A percentile compares a stretch with the other conserved stretches of the same genome.
Evolutionary conservation across 2,888 invertebrate genomes (phyloP).

Genomic region (Ferdinandea cuprea): DNA sequence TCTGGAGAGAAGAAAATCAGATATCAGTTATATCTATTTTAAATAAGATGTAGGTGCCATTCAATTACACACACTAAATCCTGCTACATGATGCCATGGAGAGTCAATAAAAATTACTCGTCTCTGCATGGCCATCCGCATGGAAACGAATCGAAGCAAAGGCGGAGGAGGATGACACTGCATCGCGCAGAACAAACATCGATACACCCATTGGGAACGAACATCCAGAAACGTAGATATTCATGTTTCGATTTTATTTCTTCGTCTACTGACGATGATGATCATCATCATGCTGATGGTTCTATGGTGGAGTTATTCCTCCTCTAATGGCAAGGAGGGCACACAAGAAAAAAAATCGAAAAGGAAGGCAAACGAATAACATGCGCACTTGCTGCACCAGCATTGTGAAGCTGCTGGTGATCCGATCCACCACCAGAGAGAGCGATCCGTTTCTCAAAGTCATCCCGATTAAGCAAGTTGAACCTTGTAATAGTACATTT

Average conservation of each 20-base stretch:
- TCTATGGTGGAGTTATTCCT: constrained; percentile 1
- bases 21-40: constrained; percentile 68
- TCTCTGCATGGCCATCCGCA: neutral
- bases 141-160: constrained; percentile 26
- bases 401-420: constrained; percentile 24
- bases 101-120: constrained; percentile 69
- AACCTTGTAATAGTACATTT: constrained; percentile 62
- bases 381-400: constrained; percentile 51
- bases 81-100: constrained; percentile 72
- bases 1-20: constrained; percentile 48
- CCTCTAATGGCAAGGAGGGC: constrained; percentile 6
- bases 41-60: constrained; percentile 74
- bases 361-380: constrained; percentile 30
- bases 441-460: constrained; percentile 62
- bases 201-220: constrained; percentile 52
- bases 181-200: constrained; percentile 35
- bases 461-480: constrained; percentile 67
- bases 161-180: constrained; percentile 34
- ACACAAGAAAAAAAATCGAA: neutral
- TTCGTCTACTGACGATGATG: too few species aligned
- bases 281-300: too few species aligned
- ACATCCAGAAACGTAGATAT: constrained; percentile 61
- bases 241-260: constrained; percentile 70
- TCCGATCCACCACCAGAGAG: constrained; percentile 27
- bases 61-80: constrained; percentile 74